phyloP scores from a whole-genome alignment of 2,888 invertebrate genomes.

The Hipparchia sbordonii region DNA sequence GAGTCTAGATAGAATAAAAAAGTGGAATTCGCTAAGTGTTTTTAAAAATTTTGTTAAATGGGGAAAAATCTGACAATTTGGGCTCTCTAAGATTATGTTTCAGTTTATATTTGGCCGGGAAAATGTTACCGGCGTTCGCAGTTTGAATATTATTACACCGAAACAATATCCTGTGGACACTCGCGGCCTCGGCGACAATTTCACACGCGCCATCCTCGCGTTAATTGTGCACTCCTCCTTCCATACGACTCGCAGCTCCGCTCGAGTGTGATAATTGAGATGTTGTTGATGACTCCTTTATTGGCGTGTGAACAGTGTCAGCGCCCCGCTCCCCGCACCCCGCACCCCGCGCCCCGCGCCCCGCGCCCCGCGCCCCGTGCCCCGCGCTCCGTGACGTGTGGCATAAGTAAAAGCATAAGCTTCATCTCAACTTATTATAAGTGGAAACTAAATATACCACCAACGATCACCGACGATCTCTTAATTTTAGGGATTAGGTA shows the following conservation, averaged over 20 bases:
- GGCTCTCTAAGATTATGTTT: too few species aligned
- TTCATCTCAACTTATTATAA: too few species aligned
- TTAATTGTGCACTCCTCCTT: constrained; percentile 1
- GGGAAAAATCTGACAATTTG: too few species aligned
- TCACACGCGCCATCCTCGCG: not conserved
- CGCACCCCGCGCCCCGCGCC: not conserved
- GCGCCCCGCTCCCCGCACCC: not conserved
- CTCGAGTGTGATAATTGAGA: constrained; percentile 7
- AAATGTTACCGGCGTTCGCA: too few species aligned
- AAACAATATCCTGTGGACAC: not conserved
- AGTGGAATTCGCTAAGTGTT: too few species aligned
- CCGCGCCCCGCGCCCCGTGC: not conserved
- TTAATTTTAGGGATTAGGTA: too few species aligned
- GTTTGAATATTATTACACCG: too few species aligned
- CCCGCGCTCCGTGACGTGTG: not conserved
- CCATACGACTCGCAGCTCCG: not conserved
- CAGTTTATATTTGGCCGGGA: too few species aligned
- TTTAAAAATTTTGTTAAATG: too few species aligned
- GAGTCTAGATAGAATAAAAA: too few species aligned
- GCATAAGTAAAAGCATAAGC: not conserved
- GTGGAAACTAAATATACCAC: too few species aligned
- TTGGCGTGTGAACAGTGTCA: constrained; percentile 10
- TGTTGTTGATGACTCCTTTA: not conserved
- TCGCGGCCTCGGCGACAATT: not conserved
- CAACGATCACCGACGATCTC: too few species aligned